Conservation (phyloP, 2,888 invertebrate genomes). For the Camponotus fellah region DNA sequence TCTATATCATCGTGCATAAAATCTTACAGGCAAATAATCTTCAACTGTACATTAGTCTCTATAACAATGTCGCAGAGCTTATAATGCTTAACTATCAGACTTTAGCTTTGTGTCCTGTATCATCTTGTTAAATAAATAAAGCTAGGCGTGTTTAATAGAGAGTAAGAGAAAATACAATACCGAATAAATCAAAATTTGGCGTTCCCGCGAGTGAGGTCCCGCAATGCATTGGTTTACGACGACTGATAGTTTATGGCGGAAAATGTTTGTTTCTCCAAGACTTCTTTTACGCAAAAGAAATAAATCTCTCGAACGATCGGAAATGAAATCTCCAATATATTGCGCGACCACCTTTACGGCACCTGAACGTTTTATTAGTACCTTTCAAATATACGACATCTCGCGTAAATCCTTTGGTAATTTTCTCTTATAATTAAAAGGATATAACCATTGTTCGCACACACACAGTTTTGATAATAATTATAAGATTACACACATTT, state of each 20-base stretch:
- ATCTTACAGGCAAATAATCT: slow-evolving; percentile 77
- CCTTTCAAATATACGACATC: slow-evolving; percentile 54
- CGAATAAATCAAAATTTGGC: slow-evolving; percentile 62
- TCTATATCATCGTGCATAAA: slow-evolving; percentile 61
- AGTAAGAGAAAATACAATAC: slow-evolving; percentile 70
- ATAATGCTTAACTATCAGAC: slow-evolving; percentile 81
- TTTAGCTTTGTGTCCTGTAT: slow-evolving; percentile 82
- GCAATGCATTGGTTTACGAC: slow-evolving; percentile 58
- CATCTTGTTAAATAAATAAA: slow-evolving; percentile 85
- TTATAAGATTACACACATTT: not conserved
- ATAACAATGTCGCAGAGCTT: slow-evolving; percentile 79
- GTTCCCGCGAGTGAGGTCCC: slow-evolving; percentile 67
- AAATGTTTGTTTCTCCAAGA: not conserved
- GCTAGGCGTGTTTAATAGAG: slow-evolving; percentile 85
- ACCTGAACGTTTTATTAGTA: slow-evolving; percentile 70
- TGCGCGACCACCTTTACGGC: slow-evolving; percentile 72
- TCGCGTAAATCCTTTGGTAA: not conserved
- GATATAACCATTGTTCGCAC: not conserved
- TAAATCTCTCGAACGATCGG: not conserved
- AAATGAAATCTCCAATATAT: slow-evolving; percentile 56
- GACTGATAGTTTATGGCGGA: not conserved
- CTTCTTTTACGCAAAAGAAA: not conserved
- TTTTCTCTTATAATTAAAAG: not conserved
- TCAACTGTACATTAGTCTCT: slow-evolving; percentile 79
- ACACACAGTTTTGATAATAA: not conserved